phyloP scores from a whole-genome alignment of 2,888 invertebrate genomes.

The Diplazon laetatorius region DNA sequence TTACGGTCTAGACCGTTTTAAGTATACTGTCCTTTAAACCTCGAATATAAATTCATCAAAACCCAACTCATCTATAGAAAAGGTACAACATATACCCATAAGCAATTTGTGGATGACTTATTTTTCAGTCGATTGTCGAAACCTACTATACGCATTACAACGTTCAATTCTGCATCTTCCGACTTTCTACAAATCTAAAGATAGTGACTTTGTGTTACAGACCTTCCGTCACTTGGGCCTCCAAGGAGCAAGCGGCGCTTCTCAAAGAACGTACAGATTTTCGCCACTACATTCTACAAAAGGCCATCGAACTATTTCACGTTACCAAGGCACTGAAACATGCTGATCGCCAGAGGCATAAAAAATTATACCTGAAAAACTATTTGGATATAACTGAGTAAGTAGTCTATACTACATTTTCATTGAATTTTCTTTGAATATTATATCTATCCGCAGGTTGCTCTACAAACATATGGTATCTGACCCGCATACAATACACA shows the following conservation, averaged over 20 bases:
- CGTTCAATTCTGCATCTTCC: no score
- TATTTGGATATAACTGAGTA: conserved; percentile 80
- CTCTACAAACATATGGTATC: conserved; percentile 77
- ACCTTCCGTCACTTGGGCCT: conserved; percentile 84
- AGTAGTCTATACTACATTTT: conserved; percentile 59
- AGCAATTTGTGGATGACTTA: no score
- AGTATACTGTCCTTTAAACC: no score
- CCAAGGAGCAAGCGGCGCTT: conserved; percentile 83
- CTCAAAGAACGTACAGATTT: conserved; percentile 84
- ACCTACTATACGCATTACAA: no score
- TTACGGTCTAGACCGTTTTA: no score
- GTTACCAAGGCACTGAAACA: conserved; percentile 79
- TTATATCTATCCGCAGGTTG: conserved; percentile 72
- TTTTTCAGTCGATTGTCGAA: no score
- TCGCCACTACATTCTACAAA: conserved; percentile 85
- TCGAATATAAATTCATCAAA: no score
- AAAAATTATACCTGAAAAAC: conserved; percentile 75
- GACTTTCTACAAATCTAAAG: not conserved
- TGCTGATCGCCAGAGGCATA: conserved; percentile 72
- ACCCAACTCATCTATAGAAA: no score
- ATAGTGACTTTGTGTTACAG: conserved; percentile 74
- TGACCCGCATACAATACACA: conserved; percentile 83
- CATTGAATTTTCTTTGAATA: not conserved
- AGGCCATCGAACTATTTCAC: conserved; percentile 81
- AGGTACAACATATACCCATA: no score